phyloP scores from a whole-genome alignment of 2,888 invertebrate genomes.

The Axea sp. region DNA sequence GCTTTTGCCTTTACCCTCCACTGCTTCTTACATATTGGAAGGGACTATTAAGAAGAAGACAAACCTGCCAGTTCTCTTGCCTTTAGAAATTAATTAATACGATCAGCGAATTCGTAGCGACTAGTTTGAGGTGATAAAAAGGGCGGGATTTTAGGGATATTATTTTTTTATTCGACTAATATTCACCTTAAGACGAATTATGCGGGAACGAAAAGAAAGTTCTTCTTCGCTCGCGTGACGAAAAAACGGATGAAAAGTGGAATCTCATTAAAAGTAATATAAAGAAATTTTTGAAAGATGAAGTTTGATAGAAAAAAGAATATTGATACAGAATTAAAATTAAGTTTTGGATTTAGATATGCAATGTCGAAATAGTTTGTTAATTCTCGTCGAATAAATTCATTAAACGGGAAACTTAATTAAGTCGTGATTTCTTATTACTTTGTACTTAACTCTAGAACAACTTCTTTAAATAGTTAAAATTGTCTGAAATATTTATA shows the following conservation, averaged over 20 bases:
- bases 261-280: constrained; percentile 25
- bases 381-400: too few species aligned
- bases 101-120: too few species aligned
- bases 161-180: constrained; percentile 6
- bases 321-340: constrained; percentile 14
- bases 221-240: neutral
- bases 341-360: neutral
- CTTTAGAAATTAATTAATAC: constrained; percentile 26
- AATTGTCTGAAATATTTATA: too few species aligned
- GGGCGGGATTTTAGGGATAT: too few species aligned
- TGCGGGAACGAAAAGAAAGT: constrained; percentile 1
- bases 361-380: constrained; percentile 1
- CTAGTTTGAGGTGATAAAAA: too few species aligned
- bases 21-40: constrained; percentile 31
- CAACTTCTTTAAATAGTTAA: too few species aligned
- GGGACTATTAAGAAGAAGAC: constrained; percentile 33
- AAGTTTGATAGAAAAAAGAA: constrained; percentile 14
- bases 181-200: constrained; percentile 22
- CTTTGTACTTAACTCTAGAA: too few species aligned
- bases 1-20: constrained; percentile 34
- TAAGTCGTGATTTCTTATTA: too few species aligned
- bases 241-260: constrained; percentile 1
- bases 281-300: constrained; percentile 9
- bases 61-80: neutral
- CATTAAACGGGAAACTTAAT: too few species aligned